A percentile compares a stretch with the other conserved stretches of the same genome.
These are phyloP conservation scores for Acridotheres tristis DNA, from an alignment of 2,797 vertebrate species.

Conservation along the genomic window DNA sequence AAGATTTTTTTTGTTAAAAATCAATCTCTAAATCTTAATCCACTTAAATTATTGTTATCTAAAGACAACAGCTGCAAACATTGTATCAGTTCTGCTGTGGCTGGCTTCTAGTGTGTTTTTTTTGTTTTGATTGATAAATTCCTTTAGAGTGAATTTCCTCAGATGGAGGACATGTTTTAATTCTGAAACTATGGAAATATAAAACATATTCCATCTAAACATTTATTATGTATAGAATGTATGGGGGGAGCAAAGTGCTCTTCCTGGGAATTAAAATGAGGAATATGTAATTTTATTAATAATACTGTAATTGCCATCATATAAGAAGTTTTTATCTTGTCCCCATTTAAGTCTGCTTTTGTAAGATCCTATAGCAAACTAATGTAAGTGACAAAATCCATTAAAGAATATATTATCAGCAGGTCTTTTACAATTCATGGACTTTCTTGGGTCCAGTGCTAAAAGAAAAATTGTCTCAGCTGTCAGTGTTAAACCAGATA, in stretches of 20 bases:
- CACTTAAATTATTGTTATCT: not conserved
- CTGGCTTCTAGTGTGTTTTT: not conserved
- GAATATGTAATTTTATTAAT: not conserved
- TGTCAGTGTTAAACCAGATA: not conserved
- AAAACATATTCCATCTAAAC: not conserved
- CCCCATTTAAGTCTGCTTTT: not conserved
- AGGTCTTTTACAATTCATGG: not conserved
- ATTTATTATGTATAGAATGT: no score
- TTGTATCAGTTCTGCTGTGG: not conserved
- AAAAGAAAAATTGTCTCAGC: not conserved
- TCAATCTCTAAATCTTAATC: not conserved
- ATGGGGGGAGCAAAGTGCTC: not conserved
- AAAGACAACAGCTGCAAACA: not conserved
- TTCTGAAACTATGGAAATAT: not conserved
- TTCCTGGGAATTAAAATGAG: not conserved
- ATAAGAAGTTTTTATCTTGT: not conserved
- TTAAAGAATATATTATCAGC: not conserved
- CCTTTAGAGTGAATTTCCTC: not conserved
- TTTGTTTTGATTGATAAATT: not conserved
- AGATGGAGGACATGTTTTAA: not conserved
- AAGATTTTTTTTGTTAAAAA: not conserved
- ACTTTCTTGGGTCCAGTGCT: not conserved
- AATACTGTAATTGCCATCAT: not conserved
- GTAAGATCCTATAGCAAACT: not conserved
- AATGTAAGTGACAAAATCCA: not conserved